Base-by-base conservation (phyloP, 2,113 vertebrate species). In the Forbesichthys papilliferus region DNA sequence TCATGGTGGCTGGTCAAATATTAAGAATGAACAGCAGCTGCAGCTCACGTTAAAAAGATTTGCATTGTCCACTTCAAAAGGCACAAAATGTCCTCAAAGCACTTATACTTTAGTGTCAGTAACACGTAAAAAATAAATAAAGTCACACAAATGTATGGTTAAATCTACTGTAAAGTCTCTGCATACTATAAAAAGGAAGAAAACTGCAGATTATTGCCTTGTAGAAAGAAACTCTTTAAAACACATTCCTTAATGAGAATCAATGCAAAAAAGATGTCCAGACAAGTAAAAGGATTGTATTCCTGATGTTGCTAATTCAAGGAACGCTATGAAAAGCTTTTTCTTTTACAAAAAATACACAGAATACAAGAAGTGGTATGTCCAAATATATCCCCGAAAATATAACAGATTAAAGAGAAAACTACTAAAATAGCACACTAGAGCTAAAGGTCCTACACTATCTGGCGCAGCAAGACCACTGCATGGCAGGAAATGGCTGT, bases 1-100 rank as follows among this genome's bases (percentile, higher is more conserved):
- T 75, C 89, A 91, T 87, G 57, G 71, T 63, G 53, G 64, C n/a
- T 7, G 11, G 53, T 27, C 20, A 60, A 48, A 20, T 42, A 27
- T 1, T 59, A 56, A 13, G 27, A 27, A 27, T 27, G 27, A 27
- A 27, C 27, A 27, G 16, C 49, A 55, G 48, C n/a, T 9, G 62
- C 62, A 48, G 66, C 27, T 77, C 48, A 11, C 9, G 57, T 5
- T 8, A 66, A 72, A 56, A 36, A 53, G 62, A 60, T 4, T 9
- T 48, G 52, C 14, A 42, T 52, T 14, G 11, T 13, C 18, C 53
- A 33, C 48, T 60, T 4, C 7, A 11, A 8, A 49, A 64, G 33
- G 13, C 18, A 55, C 14, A 61, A 61, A 61, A 60, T 6, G 1
- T 20, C 42, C 52, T 34, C 13, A 66, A 54, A 71, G 58, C 18